phyloP scores from a whole-genome alignment of 2,113 vertebrate species.

The Phalacrocorax brasilianus region DNA sequence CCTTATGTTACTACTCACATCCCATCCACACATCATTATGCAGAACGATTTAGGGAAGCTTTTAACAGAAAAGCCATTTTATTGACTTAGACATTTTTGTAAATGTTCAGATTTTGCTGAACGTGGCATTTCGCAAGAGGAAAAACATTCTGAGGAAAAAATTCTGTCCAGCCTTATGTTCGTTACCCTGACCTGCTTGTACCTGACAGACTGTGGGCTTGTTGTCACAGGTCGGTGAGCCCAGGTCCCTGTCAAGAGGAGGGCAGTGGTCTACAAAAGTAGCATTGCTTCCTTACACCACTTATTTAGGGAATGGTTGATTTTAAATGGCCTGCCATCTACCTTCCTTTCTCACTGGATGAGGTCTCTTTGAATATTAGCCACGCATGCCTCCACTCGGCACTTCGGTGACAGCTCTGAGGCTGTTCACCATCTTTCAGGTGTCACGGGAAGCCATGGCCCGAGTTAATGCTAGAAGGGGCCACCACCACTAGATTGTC shows the following conservation, averaged over 20 bases:
- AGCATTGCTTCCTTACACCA: background rate
- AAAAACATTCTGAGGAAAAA: background rate
- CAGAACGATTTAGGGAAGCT: background rate
- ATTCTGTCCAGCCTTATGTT: background rate
- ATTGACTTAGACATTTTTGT: background rate
- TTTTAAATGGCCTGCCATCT: background rate
- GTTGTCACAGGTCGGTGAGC: background rate
- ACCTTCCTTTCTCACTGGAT: background rate
- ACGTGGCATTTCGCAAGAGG: background rate
- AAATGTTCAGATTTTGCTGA: background rate
- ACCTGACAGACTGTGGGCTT: background rate
- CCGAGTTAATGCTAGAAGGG: background rate
- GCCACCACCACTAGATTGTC: background rate
- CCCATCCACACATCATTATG: background rate
- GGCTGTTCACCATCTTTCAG: background rate
- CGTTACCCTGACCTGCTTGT: background rate
- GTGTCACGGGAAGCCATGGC: fast-evolving
- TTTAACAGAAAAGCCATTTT: background rate
- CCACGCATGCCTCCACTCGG: fast-evolving
- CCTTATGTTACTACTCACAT: background rate
- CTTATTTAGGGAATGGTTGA: background rate
- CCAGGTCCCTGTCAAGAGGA: background rate
- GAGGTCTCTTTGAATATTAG: too few species aligned
- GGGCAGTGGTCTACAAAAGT: background rate
- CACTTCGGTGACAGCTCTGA: background rate